These are phyloP conservation scores for Pyrrhura leucotis DNA, from an alignment of 2,797 vertebrate species.

Conservation along the genomic window DNA sequence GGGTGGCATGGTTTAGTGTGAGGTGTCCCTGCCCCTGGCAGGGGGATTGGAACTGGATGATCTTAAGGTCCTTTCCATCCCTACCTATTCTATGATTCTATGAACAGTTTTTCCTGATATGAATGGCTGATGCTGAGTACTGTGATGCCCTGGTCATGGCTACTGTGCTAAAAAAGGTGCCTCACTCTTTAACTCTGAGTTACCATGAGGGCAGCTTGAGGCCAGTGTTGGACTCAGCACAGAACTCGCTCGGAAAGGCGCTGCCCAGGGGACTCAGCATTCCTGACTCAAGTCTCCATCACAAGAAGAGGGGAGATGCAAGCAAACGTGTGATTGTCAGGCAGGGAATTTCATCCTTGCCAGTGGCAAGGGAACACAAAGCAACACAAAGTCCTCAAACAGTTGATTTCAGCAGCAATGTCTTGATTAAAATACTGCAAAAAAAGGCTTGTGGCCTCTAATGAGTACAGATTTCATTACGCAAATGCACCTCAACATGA, in stretches of 20 bases:
- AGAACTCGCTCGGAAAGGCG: neutral
- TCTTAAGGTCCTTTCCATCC: too few relatives aligned
- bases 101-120: neutral
- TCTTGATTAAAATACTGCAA: neutral
- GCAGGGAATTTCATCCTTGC: neutral
- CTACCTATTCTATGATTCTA: neutral
- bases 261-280: neutral
- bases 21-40: too few relatives aligned
- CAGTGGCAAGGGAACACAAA: neutral
- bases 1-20: too few relatives aligned
- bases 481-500: neutral
- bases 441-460: neutral
- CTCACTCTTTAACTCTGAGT: neutral
- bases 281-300: neutral
- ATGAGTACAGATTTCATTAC: neutral
- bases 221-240: neutral
- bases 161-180: neutral
- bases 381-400: neutral
- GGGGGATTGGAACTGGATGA: too few relatives aligned
- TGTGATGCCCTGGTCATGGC: neutral
- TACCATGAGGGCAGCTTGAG: neutral
- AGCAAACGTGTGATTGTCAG: rapidly evolving
- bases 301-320: rapidly evolving
- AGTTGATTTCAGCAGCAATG: neutral
- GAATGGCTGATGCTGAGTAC: neutral